These are phyloP conservation scores for Melikaiella ostensackeni DNA, from an alignment of 2,888 invertebrate genomes.

Conservation along the genomic window DNA sequence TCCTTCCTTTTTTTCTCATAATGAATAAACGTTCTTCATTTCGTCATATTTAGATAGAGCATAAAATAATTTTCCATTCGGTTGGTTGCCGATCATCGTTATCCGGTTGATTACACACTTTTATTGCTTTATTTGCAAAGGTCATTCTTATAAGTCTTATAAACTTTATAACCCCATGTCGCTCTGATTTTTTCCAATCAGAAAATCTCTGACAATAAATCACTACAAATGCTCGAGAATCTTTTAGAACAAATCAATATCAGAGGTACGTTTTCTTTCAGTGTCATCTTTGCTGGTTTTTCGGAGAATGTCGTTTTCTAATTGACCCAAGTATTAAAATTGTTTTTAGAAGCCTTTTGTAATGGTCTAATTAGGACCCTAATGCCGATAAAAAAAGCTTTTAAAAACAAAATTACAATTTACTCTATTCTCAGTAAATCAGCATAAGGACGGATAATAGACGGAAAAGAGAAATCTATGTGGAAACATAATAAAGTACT, in stretches of 20 bases:
- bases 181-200: conserved; percentile 8
- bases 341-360: too few species aligned
- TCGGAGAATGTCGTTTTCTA: not conserved
- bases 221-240: not conserved
- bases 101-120: not conserved
- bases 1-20: too few species aligned
- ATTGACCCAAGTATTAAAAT: too few species aligned
- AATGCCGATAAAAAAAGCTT: too few species aligned
- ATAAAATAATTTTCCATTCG: not conserved
- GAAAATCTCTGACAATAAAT: conserved; percentile 12
- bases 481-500: too few species aligned
- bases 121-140: conserved; percentile 12
- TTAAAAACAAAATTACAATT: too few species aligned
- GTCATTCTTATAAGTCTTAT: conserved; percentile 1
- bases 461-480: too few species aligned
- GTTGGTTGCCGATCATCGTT: not conserved
- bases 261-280: not conserved
- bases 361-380: too few species aligned
- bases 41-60: not conserved
- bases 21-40: too few species aligned
- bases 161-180: conserved; percentile 8
- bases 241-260: not conserved
- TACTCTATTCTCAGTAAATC: too few species aligned
- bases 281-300: too few species aligned
- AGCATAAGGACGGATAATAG: too few species aligned